These are phyloP conservation scores for Crotalus viridis DNA, from an alignment of 2,113 vertebrate genomes.

Conservation along the genomic window DNA sequence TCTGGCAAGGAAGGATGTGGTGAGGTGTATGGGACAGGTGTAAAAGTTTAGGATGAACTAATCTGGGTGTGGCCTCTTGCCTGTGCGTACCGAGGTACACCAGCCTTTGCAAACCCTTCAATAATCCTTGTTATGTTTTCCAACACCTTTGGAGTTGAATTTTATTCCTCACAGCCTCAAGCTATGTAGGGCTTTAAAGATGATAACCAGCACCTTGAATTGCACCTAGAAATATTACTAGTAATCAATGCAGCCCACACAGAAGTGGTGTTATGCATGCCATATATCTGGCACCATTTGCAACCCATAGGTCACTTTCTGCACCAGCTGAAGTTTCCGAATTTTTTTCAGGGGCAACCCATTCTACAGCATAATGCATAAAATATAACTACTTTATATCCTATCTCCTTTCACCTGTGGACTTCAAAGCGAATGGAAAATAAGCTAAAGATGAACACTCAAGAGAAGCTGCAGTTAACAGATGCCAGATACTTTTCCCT, in stretches of 20 bases:
- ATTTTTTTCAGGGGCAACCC: not conserved
- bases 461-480: not conserved
- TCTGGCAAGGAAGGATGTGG: no score
- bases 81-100: no score
- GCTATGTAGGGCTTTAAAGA: no score
- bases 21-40: no score
- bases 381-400: not conserved
- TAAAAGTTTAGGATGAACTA: no score
- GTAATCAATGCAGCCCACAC: not conserved
- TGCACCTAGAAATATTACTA: not conserved
- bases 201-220: no score
- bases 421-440: not conserved
- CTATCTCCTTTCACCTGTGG: not conserved
- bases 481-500: not conserved
- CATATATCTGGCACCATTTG: not conserved
- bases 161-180: no score
- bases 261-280: not conserved
- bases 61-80: no score
- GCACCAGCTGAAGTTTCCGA: not conserved
- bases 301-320: not conserved
- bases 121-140: no score
- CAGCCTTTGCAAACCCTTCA: no score
- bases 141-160: no score
- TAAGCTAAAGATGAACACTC: not conserved
- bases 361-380: not conserved